Base-by-base conservation (phyloP, 2,888 invertebrate genomes). In the Dione vanillae region DNA sequence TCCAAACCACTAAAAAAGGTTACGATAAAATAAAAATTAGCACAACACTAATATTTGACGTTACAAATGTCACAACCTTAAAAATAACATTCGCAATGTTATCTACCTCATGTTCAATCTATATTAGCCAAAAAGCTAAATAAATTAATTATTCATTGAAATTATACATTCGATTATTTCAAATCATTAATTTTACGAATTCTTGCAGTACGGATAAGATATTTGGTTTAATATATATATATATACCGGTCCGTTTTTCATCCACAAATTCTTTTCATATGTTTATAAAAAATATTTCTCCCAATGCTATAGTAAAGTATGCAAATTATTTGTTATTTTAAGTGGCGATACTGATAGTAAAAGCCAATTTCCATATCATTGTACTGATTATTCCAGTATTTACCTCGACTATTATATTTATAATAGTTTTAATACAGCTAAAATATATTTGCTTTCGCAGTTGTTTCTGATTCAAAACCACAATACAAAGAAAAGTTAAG, bases 41-140 rank as follows among this genome's bases (percentile, higher is more conserved):
- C 73, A 77, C 71, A 77, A 76, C 74, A 71, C 75, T 76, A 77
- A 71, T 56, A 69, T 69, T 74, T 68, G 70, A 75, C 70, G 72
- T 73, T 74, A 61, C 61, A 70, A 61, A 70, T 69, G 75, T 77
- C 77, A 77, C 76, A 77, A 77, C 76, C 77, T 69, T 71, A 68
- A 70, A 64, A 64, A 64, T 51, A 64, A 64, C 47, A 62, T 43
- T 68, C 45, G 51, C 59, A 47, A 3, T 52, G 59, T 65, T 64
- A 43, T 40, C 54, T 37, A 59, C 5, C 19, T 49, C 43, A 37
- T 16, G 6, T 56, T 40, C 8, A 45, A 43, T 40, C n/a, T 47
- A 45, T 45, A 14, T 47, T 67, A 68, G 68, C 68, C 62, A 61
- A 68, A 35, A 19, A 35, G 67, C 59, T 67, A 49, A 16, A 16